Evolutionary conservation across 2,113 vertebrate species (phyloP).

Genomic region (Cebidichthys violaceus): DNA sequence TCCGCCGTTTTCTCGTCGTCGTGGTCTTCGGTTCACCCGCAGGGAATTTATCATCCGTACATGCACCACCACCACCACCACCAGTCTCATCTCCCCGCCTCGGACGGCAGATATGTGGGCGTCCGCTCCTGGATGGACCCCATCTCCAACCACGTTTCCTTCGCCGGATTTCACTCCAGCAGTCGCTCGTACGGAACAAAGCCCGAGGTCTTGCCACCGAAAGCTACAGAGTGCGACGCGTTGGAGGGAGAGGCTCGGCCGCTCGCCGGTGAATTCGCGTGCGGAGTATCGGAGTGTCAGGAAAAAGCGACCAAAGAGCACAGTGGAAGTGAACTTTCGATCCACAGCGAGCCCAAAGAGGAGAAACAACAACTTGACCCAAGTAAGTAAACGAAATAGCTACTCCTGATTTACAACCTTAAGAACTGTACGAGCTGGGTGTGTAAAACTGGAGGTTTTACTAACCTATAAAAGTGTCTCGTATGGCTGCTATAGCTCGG

Average conservation of each 20-base stretch:
- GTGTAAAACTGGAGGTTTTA: conserved; percentile 99
- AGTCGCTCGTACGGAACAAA: conserved; percentile 91
- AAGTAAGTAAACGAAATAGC: conserved; percentile 98
- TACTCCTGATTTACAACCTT: conserved; percentile 93
- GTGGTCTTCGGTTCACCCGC: conserved; percentile 93
- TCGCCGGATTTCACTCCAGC: conserved; percentile 88
- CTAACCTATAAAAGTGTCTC: conserved; percentile 99
- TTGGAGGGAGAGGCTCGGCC: conserved; percentile 86
- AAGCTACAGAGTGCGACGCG: conserved; percentile 88
- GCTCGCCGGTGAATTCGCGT: conserved; percentile 85
- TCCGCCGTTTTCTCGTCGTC: conserved; percentile 93
- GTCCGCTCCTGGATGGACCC: conserved; percentile 97
- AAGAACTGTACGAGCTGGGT: conserved; percentile 94
- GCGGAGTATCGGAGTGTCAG: conserved; percentile 85
- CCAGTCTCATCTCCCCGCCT: conserved; percentile 88
- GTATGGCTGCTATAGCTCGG: conserved; percentile 85
- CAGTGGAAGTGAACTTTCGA: conserved; percentile 89
- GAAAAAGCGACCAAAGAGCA: conserved; percentile 86
- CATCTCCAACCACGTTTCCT: conserved; percentile 85
- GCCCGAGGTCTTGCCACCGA: conserved; percentile 86
- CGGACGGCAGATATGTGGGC: conserved; percentile 90
- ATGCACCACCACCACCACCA: conserved; percentile 78
- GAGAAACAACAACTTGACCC: conserved; percentile 98
- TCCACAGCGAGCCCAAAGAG: conserved; percentile 92
- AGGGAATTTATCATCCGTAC: conserved; percentile 96